Evolutionary conservation across 2,888 invertebrate species (phyloP).

Genomic region (Ferrisia virgata): DNA sequence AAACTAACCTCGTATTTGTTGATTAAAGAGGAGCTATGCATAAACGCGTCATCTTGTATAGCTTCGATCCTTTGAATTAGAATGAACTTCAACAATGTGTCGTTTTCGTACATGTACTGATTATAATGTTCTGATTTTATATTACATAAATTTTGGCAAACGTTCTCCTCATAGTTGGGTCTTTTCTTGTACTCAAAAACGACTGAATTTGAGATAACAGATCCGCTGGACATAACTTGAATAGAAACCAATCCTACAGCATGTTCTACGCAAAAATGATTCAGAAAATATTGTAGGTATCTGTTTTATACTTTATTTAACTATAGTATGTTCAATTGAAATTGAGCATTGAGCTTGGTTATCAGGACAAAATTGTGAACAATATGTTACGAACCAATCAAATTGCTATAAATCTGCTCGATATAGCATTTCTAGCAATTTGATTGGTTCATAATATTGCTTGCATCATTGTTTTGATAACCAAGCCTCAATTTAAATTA

Average conservation of each 20-base stretch:
- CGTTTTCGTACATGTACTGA: slow-evolving; percentile 43
- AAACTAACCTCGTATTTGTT: slow-evolving; percentile 43
- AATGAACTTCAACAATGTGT: slow-evolving; percentile 39
- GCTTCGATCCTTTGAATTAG: slow-evolving; percentile 39
- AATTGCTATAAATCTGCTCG: no score
- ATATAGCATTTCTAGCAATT: no score
- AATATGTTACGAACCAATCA: background rate
- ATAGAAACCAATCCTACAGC: slow-evolving; percentile 73
- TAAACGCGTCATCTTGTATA: slow-evolving; percentile 40
- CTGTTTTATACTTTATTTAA: no score
- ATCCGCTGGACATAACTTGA: slow-evolving; percentile 87
- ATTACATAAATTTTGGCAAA: slow-evolving; percentile 34
- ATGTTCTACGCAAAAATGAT: slow-evolving; percentile 67
- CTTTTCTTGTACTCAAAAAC: slow-evolving; percentile 72
- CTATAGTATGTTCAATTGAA: no score
- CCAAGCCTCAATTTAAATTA: no score
- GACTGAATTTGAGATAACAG: slow-evolving; percentile 86
- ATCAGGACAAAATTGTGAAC: background rate
- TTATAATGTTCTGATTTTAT: slow-evolving; percentile 39
- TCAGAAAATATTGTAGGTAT: no score
- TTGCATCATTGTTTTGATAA: no score
- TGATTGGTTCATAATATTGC: no score
- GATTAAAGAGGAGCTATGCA: slow-evolving; percentile 33
- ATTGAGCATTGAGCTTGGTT: no score
- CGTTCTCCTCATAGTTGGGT: background rate